Percentiles rank a stretch among this genome's conserved stretches.
Conservation (phyloP, 2,113 vertebrate species). For the Ictalurus punctatus region DNA sequence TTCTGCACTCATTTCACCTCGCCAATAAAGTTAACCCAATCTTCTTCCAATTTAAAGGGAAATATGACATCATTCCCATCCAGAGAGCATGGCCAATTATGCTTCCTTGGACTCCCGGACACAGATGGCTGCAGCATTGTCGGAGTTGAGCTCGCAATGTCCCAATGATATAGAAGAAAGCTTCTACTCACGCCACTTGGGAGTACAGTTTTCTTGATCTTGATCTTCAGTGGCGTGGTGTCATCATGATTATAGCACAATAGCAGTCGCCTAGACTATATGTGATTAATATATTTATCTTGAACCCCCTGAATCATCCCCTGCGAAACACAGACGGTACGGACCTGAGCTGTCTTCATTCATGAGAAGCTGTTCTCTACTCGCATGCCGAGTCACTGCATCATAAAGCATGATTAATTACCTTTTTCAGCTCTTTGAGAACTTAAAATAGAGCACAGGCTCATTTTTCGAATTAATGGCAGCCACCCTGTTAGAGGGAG, state of each 20-base stretch:
- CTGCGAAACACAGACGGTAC: not conserved
- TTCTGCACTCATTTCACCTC: not conserved
- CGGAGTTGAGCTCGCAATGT: not conserved
- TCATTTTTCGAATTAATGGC: slow-evolving; percentile 47
- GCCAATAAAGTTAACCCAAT: not conserved
- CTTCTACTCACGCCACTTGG: not conserved
- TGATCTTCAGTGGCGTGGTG: slow-evolving; percentile 12
- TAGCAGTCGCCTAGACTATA: not conserved
- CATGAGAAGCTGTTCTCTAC: slow-evolving; percentile 9
- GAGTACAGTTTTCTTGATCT: not conserved
- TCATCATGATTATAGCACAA: slow-evolving; percentile 3
- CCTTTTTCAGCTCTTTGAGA: slow-evolving; percentile 27
- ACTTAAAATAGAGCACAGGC: slow-evolving; percentile 38
- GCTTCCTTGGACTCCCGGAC: not conserved
- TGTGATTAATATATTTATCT: slow-evolving; percentile 26
- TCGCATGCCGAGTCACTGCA: not conserved
- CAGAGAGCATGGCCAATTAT: not conserved
- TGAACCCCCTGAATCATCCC: not conserved
- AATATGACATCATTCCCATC: not conserved
- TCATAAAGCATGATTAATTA: slow-evolving; percentile 49
- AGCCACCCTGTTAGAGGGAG: not conserved
- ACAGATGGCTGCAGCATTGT: not conserved
- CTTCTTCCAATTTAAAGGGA: not conserved
- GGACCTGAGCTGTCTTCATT: not conserved
- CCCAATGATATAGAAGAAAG: not conserved